Percentiles rank a stretch among this genome's conserved stretches.
These are phyloP conservation scores for Neolamprologus longior DNA, from an alignment of 2,113 vertebrate species.

Conservation along the genomic window DNA sequence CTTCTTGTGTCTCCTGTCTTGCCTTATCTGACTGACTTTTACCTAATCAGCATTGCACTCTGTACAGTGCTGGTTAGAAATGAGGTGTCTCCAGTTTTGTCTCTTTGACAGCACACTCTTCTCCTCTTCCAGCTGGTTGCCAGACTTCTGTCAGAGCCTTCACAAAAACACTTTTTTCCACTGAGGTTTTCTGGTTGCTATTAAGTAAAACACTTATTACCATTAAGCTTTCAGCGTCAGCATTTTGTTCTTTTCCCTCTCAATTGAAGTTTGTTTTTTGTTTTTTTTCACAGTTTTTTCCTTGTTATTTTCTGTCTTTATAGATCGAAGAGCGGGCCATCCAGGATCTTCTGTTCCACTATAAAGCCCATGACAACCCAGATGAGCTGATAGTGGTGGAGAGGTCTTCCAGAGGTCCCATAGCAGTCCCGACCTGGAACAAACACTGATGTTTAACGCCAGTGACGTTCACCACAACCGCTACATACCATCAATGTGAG, in stretches of 20 bases:
- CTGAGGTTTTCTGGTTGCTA: conserved; percentile 13
- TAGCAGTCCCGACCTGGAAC: conserved; percentile 90
- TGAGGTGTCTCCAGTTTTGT: neutral
- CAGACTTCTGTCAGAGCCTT: conserved; percentile 33
- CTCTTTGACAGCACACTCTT: neutral
- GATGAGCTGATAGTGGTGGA: conserved; percentile 92
- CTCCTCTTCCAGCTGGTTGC: neutral
- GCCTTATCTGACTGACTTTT: neutral
- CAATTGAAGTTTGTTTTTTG: neutral
- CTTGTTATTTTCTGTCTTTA: neutral
- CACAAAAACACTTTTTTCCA: neutral
- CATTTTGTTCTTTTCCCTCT: neutral
- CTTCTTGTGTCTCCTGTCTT: neutral
- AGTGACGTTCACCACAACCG: neutral
- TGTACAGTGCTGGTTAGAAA: neutral
- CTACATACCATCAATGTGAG: neutral
- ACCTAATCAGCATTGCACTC: neutral
- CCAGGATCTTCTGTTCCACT: conserved; percentile 87
- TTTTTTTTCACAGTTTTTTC: neutral
- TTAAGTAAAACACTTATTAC: conserved; percentile 24
- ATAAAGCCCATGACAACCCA: conserved; percentile 84
- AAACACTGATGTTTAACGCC: conserved; percentile 74
- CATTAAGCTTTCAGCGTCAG: neutral
- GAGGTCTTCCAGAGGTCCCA: conserved; percentile 82
- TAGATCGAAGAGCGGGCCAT: conserved; percentile 95